Evolutionary conservation across 2,888 invertebrate species (phyloP).

Genomic region (Galeopsomyia nigrocyanea): DNA sequence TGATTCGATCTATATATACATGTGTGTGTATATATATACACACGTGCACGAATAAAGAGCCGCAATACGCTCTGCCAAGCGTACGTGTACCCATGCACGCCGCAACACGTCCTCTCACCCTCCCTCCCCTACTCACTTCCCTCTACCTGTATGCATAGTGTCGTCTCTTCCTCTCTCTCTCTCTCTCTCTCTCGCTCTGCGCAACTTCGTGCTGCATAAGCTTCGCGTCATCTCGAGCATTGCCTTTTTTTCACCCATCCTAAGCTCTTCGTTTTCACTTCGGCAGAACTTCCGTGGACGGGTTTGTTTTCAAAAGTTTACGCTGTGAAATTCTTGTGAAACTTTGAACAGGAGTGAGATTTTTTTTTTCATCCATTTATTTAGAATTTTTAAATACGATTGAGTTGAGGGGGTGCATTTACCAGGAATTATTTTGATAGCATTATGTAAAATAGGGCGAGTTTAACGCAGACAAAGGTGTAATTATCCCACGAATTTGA

Average conservation of each 20-base stretch:
- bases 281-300: too few species aligned
- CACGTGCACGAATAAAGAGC: slow-evolving; percentile 1
- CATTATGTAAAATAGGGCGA: too few species aligned
- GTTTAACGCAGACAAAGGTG: too few species aligned
- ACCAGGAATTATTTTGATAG: too few species aligned
- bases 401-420: too few species aligned
- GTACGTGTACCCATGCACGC: slow-evolving; percentile 12
- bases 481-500: too few species aligned
- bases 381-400: too few species aligned
- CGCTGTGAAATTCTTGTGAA: too few species aligned
- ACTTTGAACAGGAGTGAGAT: too few species aligned
- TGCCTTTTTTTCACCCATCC: background rate
- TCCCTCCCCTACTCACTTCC: background rate
- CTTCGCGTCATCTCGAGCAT: background rate
- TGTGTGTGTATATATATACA: background rate
- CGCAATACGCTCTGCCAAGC: slow-evolving; percentile 11
- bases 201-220: slow-evolving; percentile 3
- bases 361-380: too few species aligned
- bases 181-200: background rate
- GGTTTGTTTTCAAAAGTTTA: too few species aligned
- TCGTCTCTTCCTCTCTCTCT: background rate
- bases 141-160: background rate
- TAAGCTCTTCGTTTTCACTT: background rate
- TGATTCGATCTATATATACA: slow-evolving; percentile 25
- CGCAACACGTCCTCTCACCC: slow-evolving; percentile 24